phyloP scores from a whole-genome alignment of 1,140 invertebrate species.

The Macrotrachela quadricornifera region DNA sequence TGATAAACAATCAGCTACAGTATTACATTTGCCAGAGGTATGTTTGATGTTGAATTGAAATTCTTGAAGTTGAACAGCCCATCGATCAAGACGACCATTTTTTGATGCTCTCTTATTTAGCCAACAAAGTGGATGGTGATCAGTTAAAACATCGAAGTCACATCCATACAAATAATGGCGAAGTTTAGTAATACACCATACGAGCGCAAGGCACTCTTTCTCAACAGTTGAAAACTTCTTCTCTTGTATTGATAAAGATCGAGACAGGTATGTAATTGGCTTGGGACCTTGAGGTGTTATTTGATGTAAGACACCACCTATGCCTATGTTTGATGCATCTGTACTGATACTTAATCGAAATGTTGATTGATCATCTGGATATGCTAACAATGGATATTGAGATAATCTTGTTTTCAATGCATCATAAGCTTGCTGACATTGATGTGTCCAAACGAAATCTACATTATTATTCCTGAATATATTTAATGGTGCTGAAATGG shows the following conservation, averaged over 20 bases:
- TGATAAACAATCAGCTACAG: not conserved
- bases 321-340: constrained; percentile 10
- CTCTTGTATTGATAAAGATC: constrained; percentile 7
- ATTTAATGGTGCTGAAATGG: constrained; percentile 13
- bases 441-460: not conserved
- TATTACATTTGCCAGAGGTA: not conserved
- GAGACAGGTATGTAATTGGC: constrained; percentile 3
- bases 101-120: not conserved
- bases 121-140: not conserved
- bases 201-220: constrained; percentile 14
- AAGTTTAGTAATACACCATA: constrained; percentile 13
- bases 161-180: constrained; percentile 13
- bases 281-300: constrained; percentile 8
- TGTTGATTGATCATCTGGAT: not conserved
- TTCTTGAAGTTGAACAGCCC: constrained; percentile 32
- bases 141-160: constrained; percentile 2
- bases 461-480: constrained; percentile 8
- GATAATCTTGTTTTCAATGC: constrained; percentile 10
- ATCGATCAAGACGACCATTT: constrained; percentile 19
- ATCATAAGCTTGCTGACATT: constrained; percentile 9
- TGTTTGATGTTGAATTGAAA: constrained; percentile 25
- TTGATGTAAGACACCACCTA: constrained; percentile 14
- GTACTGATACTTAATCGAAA: constrained; percentile 3
- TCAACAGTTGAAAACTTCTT: constrained; percentile 14
- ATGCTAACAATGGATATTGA: constrained; percentile 9